A percentile compares a stretch with the other conserved stretches of the same genome.
These are phyloP conservation scores for Dryobates pubescens DNA, from an alignment of 2,797 vertebrate genomes.

Conservation along the genomic window DNA sequence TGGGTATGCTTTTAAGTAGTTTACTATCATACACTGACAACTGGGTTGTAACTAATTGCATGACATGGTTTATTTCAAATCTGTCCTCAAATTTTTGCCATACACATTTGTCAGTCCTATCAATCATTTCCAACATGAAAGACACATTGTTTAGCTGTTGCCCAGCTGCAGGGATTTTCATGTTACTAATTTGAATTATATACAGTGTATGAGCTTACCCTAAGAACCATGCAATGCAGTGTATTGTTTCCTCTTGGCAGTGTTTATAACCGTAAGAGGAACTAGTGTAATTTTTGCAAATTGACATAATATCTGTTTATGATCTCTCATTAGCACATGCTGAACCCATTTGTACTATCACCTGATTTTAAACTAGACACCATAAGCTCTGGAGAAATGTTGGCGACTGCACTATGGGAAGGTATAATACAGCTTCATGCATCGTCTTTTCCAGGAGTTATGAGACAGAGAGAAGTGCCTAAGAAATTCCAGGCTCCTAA, in stretches of 20 bases:
- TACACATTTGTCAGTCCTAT: not conserved
- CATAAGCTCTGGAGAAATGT: not conserved
- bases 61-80: slow-evolving; percentile 34
- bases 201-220: not conserved
- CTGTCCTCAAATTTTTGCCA: slow-evolving; percentile 37
- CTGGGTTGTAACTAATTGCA: not conserved
- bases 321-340: slow-evolving; percentile 19
- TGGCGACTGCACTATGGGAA: not conserved
- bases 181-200: slow-evolving; percentile 49
- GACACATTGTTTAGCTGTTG: slow-evolving; percentile 41
- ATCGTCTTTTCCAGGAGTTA: not conserved
- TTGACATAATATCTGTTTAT: slow-evolving; percentile 10
- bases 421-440: not conserved
- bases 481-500: slow-evolving; percentile 15
- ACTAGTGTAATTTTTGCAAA: slow-evolving; percentile 27
- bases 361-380: slow-evolving; percentile 10
- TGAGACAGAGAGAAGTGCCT: not conserved
- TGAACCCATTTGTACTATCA: not conserved
- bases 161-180: slow-evolving; percentile 12
- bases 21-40: not conserved
- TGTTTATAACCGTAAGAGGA: not conserved
- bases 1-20: not conserved
- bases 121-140: slow-evolving; percentile 63
- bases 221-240: not conserved
- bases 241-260: slow-evolving; percentile 28